These are phyloP conservation scores for Nerophis ophidion DNA, from an alignment of 2,113 vertebrate genomes.

Conservation along the genomic window DNA sequence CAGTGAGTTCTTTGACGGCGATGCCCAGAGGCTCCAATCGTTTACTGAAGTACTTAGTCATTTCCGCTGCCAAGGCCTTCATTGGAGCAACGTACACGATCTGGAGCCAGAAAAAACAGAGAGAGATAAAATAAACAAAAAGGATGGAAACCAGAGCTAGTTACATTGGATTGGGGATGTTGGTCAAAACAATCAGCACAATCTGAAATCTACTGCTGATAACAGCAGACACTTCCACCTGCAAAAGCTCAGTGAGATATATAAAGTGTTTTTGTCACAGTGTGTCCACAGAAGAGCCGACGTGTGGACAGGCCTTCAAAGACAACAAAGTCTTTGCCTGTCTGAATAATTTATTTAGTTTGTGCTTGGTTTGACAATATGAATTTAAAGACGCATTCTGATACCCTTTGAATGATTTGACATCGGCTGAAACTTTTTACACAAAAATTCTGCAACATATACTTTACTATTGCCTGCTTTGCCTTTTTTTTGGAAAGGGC, in stretches of 20 bases:
- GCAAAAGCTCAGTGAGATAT: constrained; percentile 81
- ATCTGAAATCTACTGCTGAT: constrained; percentile 81
- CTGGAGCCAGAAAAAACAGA: constrained; percentile 67
- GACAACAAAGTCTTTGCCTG: constrained; percentile 26
- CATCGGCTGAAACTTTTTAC: neutral
- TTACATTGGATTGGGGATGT: no score
- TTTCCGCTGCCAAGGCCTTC: constrained; percentile 98
- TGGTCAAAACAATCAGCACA: constrained; percentile 73
- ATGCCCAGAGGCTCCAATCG: constrained; percentile 90
- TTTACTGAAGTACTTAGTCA: constrained; percentile 98
- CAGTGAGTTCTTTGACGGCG: constrained; percentile 88
- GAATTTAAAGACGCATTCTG: constrained; percentile 1
- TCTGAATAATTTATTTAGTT: constrained; percentile 28
- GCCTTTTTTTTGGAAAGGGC: neutral
- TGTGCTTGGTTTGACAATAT: constrained; percentile 10
- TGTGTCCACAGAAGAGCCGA: constrained; percentile 16
- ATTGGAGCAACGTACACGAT: constrained; percentile 96
- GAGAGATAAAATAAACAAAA: neutral
- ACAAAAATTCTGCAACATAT: neutral
- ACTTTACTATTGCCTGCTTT: neutral
- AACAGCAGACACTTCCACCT: constrained; percentile 73
- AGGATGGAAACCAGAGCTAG: no score
- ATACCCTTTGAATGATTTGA: constrained; percentile 10
- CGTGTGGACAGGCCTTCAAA: constrained; percentile 17
- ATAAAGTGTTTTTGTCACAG: constrained; percentile 71